Evolutionary conservation across 1,140 invertebrate genomes (phyloP).

Genomic region (Proctacanthus coquilletti): DNA sequence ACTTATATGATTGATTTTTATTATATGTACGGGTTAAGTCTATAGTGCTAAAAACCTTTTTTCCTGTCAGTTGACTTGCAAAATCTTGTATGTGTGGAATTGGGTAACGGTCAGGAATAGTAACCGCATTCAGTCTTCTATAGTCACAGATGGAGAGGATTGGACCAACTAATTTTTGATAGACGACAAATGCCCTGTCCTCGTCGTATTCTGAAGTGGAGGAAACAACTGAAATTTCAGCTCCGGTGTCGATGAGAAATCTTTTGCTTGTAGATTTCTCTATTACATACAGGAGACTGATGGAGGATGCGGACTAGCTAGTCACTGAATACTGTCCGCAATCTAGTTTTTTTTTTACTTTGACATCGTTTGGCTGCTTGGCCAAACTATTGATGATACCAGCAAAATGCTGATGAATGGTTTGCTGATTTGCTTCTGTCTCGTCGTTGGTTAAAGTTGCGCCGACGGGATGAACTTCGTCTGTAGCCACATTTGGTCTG

Average conservation of each 20-base stretch:
- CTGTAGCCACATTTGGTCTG: no score
- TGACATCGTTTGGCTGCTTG: not conserved
- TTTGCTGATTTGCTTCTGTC: no score
- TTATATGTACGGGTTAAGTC: constrained; percentile 34
- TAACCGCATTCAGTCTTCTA: constrained; percentile 28
- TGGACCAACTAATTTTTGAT: constrained; percentile 30
- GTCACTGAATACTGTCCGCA: not conserved
- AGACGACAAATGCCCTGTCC: constrained; percentile 20
- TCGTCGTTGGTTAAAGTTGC: no score
- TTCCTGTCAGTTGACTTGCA: no score
- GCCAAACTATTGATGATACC: not conserved
- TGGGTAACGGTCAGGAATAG: constrained; percentile 23
- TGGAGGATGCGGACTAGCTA: not conserved
- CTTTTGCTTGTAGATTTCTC: not conserved
- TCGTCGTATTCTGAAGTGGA: constrained; percentile 3
- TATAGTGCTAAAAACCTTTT: constrained; percentile 27
- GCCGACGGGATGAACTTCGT: no score
- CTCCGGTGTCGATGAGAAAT: constrained; percentile 6
- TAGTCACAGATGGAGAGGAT: constrained; percentile 32
- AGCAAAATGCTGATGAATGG: no score
- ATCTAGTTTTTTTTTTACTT: not conserved
- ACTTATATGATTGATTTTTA: constrained; percentile 22
- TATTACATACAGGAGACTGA: not conserved
- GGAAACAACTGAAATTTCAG: constrained; percentile 4
- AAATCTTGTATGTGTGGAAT: no score